A percentile compares a stretch with the other conserved stretches of the same genome.
Conservation (phyloP, 92 coral and sea anemone genomes). For the Phenganax subtilis region DNA sequence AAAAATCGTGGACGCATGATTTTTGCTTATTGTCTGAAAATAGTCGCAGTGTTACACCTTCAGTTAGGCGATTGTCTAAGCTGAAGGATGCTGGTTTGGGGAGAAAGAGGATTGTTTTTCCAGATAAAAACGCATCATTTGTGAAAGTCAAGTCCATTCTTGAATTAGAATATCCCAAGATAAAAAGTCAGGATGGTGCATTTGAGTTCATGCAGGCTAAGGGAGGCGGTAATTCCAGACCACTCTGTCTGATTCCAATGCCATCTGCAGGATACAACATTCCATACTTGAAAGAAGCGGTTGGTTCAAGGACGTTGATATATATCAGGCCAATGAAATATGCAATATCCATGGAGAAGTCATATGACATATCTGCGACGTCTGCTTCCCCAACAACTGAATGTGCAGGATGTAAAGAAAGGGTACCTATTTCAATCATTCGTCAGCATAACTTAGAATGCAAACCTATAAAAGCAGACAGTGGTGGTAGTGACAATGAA, state of each 20-base stretch:
- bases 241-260: slow-evolving; percentile 37
- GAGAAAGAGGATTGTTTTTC: background rate
- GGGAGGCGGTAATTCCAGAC: slow-evolving; percentile 40
- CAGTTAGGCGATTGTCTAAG: slow-evolving; percentile 20
- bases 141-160: slow-evolving; percentile 17
- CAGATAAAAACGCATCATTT: slow-evolving; percentile 14
- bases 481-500: background rate
- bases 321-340: slow-evolving; percentile 46
- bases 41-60: slow-evolving; percentile 25
- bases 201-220: slow-evolving; percentile 45
- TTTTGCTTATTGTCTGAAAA: slow-evolving; percentile 43
- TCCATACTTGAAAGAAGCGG: slow-evolving; percentile 39
- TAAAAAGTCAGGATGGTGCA: slow-evolving; percentile 42
- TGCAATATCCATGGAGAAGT: slow-evolving; percentile 27
- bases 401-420: slow-evolving; percentile 28
- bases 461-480: background rate
- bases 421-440: slow-evolving; percentile 25
- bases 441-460: slow-evolving; percentile 22
- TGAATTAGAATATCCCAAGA: slow-evolving; percentile 37
- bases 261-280: slow-evolving; percentile 35
- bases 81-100: slow-evolving; percentile 43
- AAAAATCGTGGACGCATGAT: slow-evolving; percentile 41
- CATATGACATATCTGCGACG: background rate
- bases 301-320: slow-evolving; percentile 38
- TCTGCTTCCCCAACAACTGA: slow-evolving; percentile 41